These are phyloP conservation scores for Corydoras sp. DNA, from an alignment of 2,113 vertebrate species.

Conservation along the genomic window DNA sequence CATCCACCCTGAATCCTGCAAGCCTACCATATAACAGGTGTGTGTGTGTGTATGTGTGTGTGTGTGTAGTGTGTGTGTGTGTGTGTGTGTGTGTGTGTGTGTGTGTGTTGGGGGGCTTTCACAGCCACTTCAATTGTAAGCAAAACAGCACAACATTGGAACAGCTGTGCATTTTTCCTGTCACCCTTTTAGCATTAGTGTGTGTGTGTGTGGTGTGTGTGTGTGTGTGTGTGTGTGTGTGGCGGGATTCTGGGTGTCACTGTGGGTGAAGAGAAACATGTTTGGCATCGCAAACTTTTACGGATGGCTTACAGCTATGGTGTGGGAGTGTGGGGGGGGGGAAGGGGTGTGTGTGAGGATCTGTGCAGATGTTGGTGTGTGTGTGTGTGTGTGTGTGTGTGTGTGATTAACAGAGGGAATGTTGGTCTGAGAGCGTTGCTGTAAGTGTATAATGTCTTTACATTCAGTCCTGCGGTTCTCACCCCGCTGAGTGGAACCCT, in stretches of 20 bases:
- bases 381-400: slow-evolving; percentile 3
- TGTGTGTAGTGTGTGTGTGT: slow-evolving; percentile 26
- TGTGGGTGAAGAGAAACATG: slow-evolving; percentile 25
- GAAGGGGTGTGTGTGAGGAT: not conserved
- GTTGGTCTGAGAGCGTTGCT: too few relatives aligned
- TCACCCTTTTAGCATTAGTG: slow-evolving; percentile 1
- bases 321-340: not conserved
- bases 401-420: not conserved
- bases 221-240: slow-evolving; percentile 32
- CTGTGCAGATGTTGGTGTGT: slow-evolving; percentile 16
- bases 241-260: slow-evolving; percentile 23
- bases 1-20: slow-evolving; percentile 49
- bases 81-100: slow-evolving; percentile 18
- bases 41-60: slow-evolving; percentile 25
- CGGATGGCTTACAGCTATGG: not conserved
- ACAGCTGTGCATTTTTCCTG: slow-evolving; percentile 14
- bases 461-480: too few relatives aligned
- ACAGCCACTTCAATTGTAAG: slow-evolving; percentile 25
- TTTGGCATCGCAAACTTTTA: slow-evolving; percentile 3
- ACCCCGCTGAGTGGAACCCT: too few relatives aligned
- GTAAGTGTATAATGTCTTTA: too few relatives aligned
- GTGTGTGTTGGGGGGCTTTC: slow-evolving; percentile 30
- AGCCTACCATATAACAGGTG: slow-evolving; percentile 37
- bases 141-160: slow-evolving; percentile 12
- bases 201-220: slow-evolving; percentile 39